Base-by-base conservation (phyloP, 53 echinoderm and acorn worm species). In the Stichopus horrens region DNA sequence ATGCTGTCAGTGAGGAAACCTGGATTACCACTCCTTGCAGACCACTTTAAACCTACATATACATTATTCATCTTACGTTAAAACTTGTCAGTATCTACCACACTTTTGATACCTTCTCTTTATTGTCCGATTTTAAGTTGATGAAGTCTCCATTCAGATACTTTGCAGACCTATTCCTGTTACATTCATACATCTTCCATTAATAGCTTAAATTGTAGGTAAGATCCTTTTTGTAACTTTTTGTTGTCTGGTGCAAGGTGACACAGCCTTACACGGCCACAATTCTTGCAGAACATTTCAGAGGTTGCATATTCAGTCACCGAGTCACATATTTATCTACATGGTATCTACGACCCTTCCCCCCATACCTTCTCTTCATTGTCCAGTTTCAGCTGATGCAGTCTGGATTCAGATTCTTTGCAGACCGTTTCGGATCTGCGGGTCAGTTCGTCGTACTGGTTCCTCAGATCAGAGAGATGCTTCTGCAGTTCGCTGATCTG, bases 361-460 rank as follows among this genome's bases (percentile, higher is more conserved):
- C 37, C 51, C 52, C 37, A 21, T 74, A 87, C 87, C 87, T 87
- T 87, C 57, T 87, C 87, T 57, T 74, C 87, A 20, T 87, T 87
- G 57, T 87, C 87, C 19, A 87, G 74, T 75, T n/a, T 74, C 16
- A 99, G 86, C 71, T 93, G 94, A 55, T 80, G 91, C 76, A 99
- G 93, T 11, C 85, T 89, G 81, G 59, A 92, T 90, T 94, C 95
- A 7, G 93, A 93, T 57, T 92, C 88, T 73, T 90, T 92, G 92
- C 87, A 94, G 75, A 94, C 92, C 16, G 93, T 94, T 13, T 96
- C 93, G 7, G 96, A 96, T 90, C 91, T 90, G 22, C 81, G 74
- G 75, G 91, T 89, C 68, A 96, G 93, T 67, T 91, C 89, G 87
- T 99, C 99, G 56, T 94, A 99, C 86, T 95, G 94, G 57, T 93